These are phyloP conservation scores for Sarcophaga peregrina DNA, from an alignment of 1,140 invertebrate genomes.

Conservation along the genomic window DNA sequence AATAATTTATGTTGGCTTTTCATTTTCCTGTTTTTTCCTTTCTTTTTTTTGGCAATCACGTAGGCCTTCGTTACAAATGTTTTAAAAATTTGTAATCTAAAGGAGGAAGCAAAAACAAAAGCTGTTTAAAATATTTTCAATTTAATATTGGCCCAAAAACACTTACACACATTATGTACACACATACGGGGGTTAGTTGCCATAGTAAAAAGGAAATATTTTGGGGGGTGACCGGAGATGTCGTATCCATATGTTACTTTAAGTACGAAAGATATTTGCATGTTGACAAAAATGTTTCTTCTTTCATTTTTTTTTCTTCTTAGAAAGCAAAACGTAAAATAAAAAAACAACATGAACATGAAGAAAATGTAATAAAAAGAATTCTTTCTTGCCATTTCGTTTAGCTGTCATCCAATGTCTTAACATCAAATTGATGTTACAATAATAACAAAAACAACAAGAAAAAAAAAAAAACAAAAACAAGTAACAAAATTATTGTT, in stretches of 20 bases:
- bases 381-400: not conserved
- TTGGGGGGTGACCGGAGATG: not conserved
- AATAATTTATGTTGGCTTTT: not conserved
- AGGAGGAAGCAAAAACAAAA: not conserved
- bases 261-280: conserved; percentile 8
- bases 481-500: too few relatives aligned
- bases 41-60: conserved; percentile 5
- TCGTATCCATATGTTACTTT: not conserved
- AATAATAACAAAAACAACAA: too few relatives aligned
- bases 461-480: too few relatives aligned
- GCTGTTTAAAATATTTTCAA: too few relatives aligned
- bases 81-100: conserved; percentile 30
- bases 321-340: too few relatives aligned
- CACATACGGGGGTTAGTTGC: too few relatives aligned
- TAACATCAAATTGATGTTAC: conserved; percentile 20
- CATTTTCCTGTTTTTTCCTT: too few relatives aligned
- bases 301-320: too few relatives aligned
- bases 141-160: too few relatives aligned
- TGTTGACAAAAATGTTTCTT: conserved; percentile 37
- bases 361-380: too few relatives aligned
- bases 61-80: conserved; percentile 34
- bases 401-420: conserved; percentile 27
- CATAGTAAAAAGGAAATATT: not conserved
- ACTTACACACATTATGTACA: too few relatives aligned
- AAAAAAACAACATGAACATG: too few relatives aligned